phyloP scores from a whole-genome alignment of 35 echinoderm and acorn worm genomes.

The Apostichopus californicus region DNA sequence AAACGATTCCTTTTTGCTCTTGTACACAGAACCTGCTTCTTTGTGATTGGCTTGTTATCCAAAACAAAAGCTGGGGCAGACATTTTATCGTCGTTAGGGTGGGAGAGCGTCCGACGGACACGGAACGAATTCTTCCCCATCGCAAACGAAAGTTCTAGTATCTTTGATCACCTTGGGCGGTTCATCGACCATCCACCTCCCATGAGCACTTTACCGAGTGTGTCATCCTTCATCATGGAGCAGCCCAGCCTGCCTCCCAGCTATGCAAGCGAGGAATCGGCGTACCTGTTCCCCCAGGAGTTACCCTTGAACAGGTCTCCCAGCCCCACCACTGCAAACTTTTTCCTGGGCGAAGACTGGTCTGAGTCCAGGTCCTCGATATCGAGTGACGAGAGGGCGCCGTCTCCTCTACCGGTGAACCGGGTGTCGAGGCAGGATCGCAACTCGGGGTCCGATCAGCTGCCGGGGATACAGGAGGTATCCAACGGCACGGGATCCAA shows the following conservation, averaged over 20 bases:
- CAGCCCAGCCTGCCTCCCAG: slow-evolving; percentile 45
- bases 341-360: slow-evolving; percentile 38
- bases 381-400: slow-evolving; percentile 64
- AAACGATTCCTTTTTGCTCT: background rate
- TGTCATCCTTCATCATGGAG: slow-evolving; percentile 63
- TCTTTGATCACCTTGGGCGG: slow-evolving; percentile 64
- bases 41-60: slow-evolving; percentile 87
- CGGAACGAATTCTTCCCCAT: slow-evolving; percentile 82
- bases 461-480: slow-evolving; percentile 66
- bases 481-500: slow-evolving; percentile 38
- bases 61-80: slow-evolving; percentile 88
- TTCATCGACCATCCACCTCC: slow-evolving; percentile 50
- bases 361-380: slow-evolving; percentile 20
- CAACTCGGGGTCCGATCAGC: slow-evolving; percentile 56
- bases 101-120: slow-evolving; percentile 84
- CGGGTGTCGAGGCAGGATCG: slow-evolving; percentile 50
- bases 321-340: slow-evolving; percentile 24
- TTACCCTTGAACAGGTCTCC: slow-evolving; percentile 5
- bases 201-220: slow-evolving; percentile 23
- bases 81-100: slow-evolving; percentile 80
- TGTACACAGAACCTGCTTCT: slow-evolving; percentile 88
- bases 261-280: slow-evolving; percentile 28
- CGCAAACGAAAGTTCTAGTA: slow-evolving; percentile 64
- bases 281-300: slow-evolving; percentile 17
- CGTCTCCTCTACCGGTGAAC: slow-evolving; percentile 48